Evolutionary conservation across 2,113 vertebrate species (phyloP).

Genomic region (Chaetodon auriga): DNA sequence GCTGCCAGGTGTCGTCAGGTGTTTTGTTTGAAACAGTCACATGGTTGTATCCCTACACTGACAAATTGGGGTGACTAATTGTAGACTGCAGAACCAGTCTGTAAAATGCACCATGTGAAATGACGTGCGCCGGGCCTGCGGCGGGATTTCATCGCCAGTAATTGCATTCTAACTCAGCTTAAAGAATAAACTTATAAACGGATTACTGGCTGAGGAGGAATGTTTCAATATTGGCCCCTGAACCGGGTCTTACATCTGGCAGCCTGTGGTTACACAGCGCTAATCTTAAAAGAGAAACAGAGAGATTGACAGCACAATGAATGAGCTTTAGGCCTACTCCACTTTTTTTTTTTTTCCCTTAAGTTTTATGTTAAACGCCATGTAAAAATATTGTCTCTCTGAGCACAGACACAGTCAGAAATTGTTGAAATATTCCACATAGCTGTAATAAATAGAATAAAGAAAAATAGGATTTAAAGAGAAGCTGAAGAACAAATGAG

Average conservation of each 20-base stretch:
- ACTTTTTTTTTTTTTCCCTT: slow-evolving; percentile 14
- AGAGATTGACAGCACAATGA: slow-evolving; percentile 70
- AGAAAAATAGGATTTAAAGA: neutral
- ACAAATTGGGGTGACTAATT: neutral
- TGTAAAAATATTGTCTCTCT: neutral
- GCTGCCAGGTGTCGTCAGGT: neutral
- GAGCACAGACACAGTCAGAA: neutral
- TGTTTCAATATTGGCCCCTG: slow-evolving; percentile 80
- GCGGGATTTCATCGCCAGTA: slow-evolving; percentile 52
- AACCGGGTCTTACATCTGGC: slow-evolving; percentile 61
- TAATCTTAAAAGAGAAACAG: slow-evolving; percentile 67
- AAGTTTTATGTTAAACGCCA: neutral
- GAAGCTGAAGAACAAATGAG: neutral
- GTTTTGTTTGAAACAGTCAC: neutral
- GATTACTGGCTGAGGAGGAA: slow-evolving; percentile 80
- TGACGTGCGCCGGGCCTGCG: neutral
- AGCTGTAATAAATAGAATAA: neutral
- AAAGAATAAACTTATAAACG: slow-evolving; percentile 80
- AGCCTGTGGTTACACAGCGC: slow-evolving; percentile 30
- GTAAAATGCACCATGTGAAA: slow-evolving; percentile 37
- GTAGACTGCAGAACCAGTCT: neutral
- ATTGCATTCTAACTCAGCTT: slow-evolving; percentile 82
- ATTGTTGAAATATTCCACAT: neutral
- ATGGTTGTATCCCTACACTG: neutral
- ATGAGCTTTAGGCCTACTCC: slow-evolving; percentile 28